Evolutionary conservation across 64 coral and sea anemone species (phyloP).

Genomic region (Actinia tenebrosa): DNA sequence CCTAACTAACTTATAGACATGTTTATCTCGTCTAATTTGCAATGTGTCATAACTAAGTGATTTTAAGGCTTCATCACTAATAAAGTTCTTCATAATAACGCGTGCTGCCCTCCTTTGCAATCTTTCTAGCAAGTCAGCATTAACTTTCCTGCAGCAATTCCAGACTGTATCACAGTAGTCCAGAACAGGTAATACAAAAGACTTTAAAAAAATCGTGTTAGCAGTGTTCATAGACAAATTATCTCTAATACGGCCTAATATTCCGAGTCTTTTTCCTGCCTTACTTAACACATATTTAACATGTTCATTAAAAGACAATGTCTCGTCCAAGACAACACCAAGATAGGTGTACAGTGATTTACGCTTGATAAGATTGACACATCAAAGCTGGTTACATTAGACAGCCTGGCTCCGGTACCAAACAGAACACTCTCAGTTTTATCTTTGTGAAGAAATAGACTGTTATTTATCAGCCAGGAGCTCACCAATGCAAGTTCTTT

Average conservation of each 20-base stretch:
- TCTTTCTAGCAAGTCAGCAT: background rate
- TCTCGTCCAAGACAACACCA: conserved; percentile 7
- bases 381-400: background rate
- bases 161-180: background rate
- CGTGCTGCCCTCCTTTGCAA: background rate
- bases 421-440: conserved; percentile 31
- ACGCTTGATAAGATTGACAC: background rate
- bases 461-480: background rate
- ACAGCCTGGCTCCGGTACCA: background rate
- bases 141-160: background rate
- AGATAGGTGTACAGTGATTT: conserved; percentile 14
- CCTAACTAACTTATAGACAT: no score
- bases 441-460: conserved; percentile 22
- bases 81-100: background rate
- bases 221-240: background rate
- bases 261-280: background rate
- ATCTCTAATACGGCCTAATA: background rate
- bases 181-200: background rate
- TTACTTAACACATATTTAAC: conserved; percentile 13
- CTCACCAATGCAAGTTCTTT: background rate
- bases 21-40: no score
- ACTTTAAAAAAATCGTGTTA: background rate
- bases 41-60: background rate
- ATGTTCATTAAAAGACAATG: conserved; percentile 20
- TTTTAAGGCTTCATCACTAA: background rate